Base-by-base conservation (phyloP, 2,888 invertebrate species). In the Euclidia mi region DNA sequence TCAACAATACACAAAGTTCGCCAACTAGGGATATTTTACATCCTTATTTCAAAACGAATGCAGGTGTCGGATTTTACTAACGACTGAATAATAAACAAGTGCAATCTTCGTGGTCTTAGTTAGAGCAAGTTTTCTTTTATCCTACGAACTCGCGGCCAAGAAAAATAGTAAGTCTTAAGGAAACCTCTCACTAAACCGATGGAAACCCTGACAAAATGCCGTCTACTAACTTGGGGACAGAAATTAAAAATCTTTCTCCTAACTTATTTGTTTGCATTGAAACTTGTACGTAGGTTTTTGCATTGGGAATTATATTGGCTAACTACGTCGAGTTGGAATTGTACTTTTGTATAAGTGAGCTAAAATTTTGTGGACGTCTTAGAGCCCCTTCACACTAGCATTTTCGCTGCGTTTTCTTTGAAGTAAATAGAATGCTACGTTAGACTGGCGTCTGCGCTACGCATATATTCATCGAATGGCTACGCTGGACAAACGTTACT, bases 161-260 rank as follows among this genome's bases (percentile, higher is more conserved):
- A 80, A 82, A 82, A 81, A 78, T 79, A 71, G 79, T 76, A 61
- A 62, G 71, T 71, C 65, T 68, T 65, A 60, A 34, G 40, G 56
- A 61, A 63, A 67, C 57, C 55, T 70, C 37, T 56, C 60, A 56
- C 60, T 64, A 65, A 68, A 57, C 65, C 55, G 65, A 60, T 71
- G 61, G 58, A 58, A 69, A 70, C 67, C 71, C 72, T 51, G 71
- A 80, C 68, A 78, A 79, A 82, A 75, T 67, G 58, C 49, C 65
- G 79, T 78, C 78, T 79, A 70, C 67, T 47, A 82, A 82, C 71
- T 82, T 79, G 45, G 47, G 35, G 42, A 32, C 37, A 66, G 71
- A 76, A 66, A 69, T 73, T 73, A 64, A 63, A 73, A 71, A 66
- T 6, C 67, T 53, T 70, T 65, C 52, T 40, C 20, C 17, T 42